These are phyloP conservation scores for Heliothis peltigera DNA, from an alignment of 2,888 invertebrate species.

Conservation along the genomic window DNA sequence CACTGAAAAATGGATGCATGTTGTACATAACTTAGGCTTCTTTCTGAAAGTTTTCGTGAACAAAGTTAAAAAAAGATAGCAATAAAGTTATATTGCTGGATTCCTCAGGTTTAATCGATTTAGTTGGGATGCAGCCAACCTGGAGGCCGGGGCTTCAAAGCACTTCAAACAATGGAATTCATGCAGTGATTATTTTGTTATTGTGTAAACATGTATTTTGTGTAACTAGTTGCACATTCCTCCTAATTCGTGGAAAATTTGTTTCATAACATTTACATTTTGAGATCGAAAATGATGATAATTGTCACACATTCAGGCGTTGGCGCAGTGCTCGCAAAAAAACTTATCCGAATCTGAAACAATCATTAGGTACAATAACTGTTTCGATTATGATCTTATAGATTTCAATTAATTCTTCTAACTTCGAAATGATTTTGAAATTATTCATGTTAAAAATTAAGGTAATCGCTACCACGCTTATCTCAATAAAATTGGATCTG, in stretches of 20 bases:
- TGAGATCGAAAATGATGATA: no score
- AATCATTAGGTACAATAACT: no score
- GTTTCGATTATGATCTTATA: no score
- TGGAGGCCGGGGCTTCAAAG: conserved; percentile 4
- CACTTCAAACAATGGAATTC: neutral
- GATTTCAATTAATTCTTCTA: no score
- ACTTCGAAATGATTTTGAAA: no score
- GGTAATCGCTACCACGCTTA: neutral
- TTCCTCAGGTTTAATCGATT: neutral
- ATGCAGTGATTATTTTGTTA: neutral
- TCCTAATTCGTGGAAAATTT: neutral
- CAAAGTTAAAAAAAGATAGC: neutral
- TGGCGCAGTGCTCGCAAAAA: no score
- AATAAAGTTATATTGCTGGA: conserved; percentile 3
- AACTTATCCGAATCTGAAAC: no score
- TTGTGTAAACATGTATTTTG: neutral
- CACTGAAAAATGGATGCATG: neutral
- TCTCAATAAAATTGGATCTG: neutral
- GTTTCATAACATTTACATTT: no score
- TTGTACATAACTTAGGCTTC: neutral
- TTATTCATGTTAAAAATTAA: neutral
- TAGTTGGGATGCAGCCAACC: conserved; percentile 11
- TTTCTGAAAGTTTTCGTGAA: neutral
- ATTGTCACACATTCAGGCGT: no score
- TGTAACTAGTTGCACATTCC: neutral